Evolutionary conservation across 2,797 vertebrate species (phyloP), one percentile per base, ranked within the genome.

Genomic region (Acridotheres tristis): DNA sequence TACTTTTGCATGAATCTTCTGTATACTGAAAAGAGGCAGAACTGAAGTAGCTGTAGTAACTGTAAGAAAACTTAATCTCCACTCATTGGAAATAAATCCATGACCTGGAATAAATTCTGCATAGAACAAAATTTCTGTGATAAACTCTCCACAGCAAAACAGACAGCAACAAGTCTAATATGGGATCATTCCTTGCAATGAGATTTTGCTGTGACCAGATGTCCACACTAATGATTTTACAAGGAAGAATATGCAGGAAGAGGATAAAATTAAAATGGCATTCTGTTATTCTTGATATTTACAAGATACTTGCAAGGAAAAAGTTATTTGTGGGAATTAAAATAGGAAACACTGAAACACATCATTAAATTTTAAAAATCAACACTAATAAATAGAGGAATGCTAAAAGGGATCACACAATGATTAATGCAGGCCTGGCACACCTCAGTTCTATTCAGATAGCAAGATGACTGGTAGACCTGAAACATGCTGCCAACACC

Each of bases 361-460:
- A 72, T 83, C 12, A 79, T 90, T 90, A 91, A 68, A 78, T 61
- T 94, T 95, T 81, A 81, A 89, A 27, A 68, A 65, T 80, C 61
- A 69, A 25, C 7, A 8, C 15, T 91, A 54, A 71, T 53, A 73
- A 85, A 83, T 67, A 47, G 5, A 15, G 32, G 32, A 91, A 88
- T 21, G 17, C 32, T 75, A 61, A 91, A 90, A 88, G 45, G 88
- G 83, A 85, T 50, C 34, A 54, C 3, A 11, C n/a, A 79, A 36
- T 81, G 55, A 87, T 77, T 78, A 62, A 85, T 48, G 48, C 26
- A 80, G 61, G 20, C 32, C 25, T 83, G 42, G n/a, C 16, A 67
- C 50, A 55, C 30, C 62, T 63, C 79, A 72, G 0, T 86, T 72
- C 36, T 82, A 18, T 83, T 63, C 65, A 91, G 62, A 50, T 8